Percentiles rank a stretch among this genome's conserved stretches.
phyloP scores from a whole-genome alignment of 2,113 vertebrate species.

The Chauna torquata region DNA sequence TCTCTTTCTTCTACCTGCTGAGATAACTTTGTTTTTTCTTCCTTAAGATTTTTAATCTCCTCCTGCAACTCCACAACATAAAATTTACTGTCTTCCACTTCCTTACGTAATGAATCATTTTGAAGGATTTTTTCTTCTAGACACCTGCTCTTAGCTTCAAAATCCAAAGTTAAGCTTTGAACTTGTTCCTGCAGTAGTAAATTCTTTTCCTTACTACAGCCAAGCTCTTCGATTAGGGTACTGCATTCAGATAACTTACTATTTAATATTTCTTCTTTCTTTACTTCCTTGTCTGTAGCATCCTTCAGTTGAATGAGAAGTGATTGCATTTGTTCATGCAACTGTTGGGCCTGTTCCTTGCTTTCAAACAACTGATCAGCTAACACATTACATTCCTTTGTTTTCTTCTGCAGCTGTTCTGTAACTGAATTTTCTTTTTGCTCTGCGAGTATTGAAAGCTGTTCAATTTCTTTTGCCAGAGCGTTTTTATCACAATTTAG shows the following conservation, averaged over 20 bases:
- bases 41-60: constrained; percentile 71
- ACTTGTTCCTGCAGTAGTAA: constrained; percentile 78
- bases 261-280: constrained; percentile 70
- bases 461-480: constrained; percentile 59
- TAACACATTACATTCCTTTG: constrained; percentile 72
- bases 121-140: constrained; percentile 74
- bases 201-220: constrained; percentile 72
- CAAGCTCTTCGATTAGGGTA: constrained; percentile 67
- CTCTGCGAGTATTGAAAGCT: constrained; percentile 65
- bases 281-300: constrained; percentile 29
- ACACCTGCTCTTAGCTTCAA: constrained; percentile 69
- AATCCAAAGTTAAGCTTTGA: constrained; percentile 67
- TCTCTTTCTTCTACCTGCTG: constrained; percentile 74
- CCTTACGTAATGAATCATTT: constrained; percentile 43
- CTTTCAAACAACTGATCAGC: constrained; percentile 68
- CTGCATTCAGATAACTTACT: constrained; percentile 64
- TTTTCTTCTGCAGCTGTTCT: constrained; percentile 77
- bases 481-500: constrained; percentile 75
- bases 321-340: constrained; percentile 67
- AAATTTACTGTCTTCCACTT: constrained; percentile 57
- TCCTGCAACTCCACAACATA: constrained; percentile 48
- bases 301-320: constrained; percentile 70
- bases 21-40: constrained; percentile 51
- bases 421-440: constrained; percentile 71
- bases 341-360: constrained; percentile 62